Conservation (phyloP, 2,113 vertebrate species). For the Lonchura striata region DNA sequence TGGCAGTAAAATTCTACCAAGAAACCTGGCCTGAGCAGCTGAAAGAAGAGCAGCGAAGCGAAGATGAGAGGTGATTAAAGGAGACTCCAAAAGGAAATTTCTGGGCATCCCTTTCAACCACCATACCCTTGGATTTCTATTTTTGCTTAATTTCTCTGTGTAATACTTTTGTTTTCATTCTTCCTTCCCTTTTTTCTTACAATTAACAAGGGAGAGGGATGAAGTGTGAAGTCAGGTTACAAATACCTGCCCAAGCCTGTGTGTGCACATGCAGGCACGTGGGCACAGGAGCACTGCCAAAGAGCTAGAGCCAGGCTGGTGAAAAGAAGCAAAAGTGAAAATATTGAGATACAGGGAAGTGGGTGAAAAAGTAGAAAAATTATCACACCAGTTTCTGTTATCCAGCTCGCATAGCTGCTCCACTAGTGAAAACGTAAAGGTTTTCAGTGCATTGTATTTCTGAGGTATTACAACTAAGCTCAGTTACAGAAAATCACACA, state of each 20-base stretch:
- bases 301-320: background rate
- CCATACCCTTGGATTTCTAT: background rate
- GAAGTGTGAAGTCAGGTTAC: background rate
- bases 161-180: background rate
- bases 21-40: constrained; percentile 24
- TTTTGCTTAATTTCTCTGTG: background rate
- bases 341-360: background rate
- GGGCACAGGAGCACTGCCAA: background rate
- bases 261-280: background rate
- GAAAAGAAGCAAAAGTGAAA: background rate
- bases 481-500: background rate
- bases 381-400: background rate
- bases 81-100: constrained; percentile 2
- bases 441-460: background rate
- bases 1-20: constrained; percentile 50
- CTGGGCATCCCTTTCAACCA: background rate
- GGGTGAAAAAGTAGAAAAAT: background rate
- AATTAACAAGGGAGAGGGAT: background rate
- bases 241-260: background rate
- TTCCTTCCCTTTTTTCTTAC: background rate
- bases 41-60: background rate
- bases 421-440: background rate
- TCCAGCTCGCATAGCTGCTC: background rate
- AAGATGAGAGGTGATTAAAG: background rate
- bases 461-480: background rate